Conservation (phyloP, 64 coral and sea anemone genomes). For the Stylophora pistillata region DNA sequence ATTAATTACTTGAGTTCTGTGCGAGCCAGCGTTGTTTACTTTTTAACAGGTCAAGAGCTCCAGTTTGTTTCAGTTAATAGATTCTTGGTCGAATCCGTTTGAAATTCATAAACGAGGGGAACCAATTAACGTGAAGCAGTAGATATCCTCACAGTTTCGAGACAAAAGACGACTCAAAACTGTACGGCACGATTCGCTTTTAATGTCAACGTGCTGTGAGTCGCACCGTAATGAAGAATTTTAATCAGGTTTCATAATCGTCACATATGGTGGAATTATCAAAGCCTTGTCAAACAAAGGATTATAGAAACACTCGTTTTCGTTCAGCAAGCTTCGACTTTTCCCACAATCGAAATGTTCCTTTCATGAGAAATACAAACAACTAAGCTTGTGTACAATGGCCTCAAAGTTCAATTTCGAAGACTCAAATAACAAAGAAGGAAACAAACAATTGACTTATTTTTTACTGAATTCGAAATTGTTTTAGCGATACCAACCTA, state of each 20-base stretch:
- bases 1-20: not conserved
- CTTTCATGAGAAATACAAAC: not conserved
- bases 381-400: not conserved
- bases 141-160: not conserved
- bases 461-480: not conserved
- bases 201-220: too few species aligned
- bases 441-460: constrained; percentile 3
- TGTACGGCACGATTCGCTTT: not conserved
- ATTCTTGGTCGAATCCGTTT: not conserved
- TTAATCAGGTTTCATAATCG: too few species aligned
- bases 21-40: constrained; percentile 5
- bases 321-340: not conserved
- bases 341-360: not conserved
- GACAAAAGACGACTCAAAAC: not conserved
- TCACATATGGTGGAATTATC: too few species aligned
- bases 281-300: too few species aligned
- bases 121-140: not conserved
- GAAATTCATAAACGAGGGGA: not conserved
- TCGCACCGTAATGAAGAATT: too few species aligned
- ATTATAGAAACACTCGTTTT: not conserved
- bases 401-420: not conserved
- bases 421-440: not conserved
- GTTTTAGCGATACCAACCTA: too few species aligned
- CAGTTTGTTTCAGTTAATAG: not conserved
- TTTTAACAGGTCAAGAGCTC: not conserved